A percentile compares a stretch with the other conserved stretches of the same genome.
Conservation (phyloP, 2,888 invertebrate genomes). For the Hirtodrosophila cameraria region DNA sequence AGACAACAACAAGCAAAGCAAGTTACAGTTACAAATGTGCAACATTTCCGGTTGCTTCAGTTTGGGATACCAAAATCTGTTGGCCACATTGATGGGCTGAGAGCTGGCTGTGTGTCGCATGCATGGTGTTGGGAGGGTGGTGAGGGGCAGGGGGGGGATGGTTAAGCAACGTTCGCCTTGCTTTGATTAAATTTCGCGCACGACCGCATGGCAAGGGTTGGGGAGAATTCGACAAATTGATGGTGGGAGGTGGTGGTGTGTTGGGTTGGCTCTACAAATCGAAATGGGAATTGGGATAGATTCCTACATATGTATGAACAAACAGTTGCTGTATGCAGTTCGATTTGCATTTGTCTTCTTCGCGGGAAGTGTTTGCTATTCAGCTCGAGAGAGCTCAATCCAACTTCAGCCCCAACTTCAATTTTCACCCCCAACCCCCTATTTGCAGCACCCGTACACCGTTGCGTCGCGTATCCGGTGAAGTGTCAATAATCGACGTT, state of each 20-base stretch:
- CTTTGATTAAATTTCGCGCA: constrained; percentile 78
- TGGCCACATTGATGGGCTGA: constrained; percentile 65
- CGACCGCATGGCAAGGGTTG: constrained; percentile 62
- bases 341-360: constrained; percentile 66
- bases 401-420: neutral
- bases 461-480: constrained; percentile 46
- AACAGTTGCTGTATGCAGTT: constrained; percentile 45
- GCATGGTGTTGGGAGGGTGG: constrained; percentile 8
- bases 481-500: constrained; percentile 75
- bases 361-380: constrained; percentile 39
- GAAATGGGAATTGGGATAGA: constrained; percentile 43
- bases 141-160: constrained; percentile 5
- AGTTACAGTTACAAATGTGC: constrained; percentile 75
- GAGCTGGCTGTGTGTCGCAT: constrained; percentile 33
- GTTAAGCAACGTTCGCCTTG: constrained; percentile 52
- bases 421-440: neutral
- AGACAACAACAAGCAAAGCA: constrained; percentile 40
- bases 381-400: constrained; percentile 27
- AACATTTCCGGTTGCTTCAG: constrained; percentile 72
- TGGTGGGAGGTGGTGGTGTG: neutral
- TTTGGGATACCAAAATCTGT: constrained; percentile 75
- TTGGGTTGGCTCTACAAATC: constrained; percentile 25
- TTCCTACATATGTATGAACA: neutral
- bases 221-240: constrained; percentile 5
- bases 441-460: neutral